Percentiles rank a stretch among this genome's conserved stretches.
Conservation (phyloP, 2,888 invertebrate species). For the Crossocerus cetratus region DNA sequence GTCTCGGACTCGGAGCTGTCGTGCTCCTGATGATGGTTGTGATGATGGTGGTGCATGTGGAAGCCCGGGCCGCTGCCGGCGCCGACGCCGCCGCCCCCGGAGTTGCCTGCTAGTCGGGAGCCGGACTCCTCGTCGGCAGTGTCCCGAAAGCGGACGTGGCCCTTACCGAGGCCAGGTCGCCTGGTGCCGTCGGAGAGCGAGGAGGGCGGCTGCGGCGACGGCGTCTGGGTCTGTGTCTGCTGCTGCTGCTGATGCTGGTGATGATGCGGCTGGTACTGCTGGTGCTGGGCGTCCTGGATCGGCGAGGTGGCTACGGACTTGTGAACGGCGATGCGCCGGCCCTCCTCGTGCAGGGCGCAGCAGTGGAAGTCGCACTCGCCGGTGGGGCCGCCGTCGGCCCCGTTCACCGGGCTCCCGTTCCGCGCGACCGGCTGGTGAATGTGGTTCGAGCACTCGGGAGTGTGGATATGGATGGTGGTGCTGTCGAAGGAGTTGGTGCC, state of each 20-base stretch:
- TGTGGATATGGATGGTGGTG: constrained; percentile 88
- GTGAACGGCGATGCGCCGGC: constrained; percentile 93
- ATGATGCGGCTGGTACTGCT: constrained; percentile 69
- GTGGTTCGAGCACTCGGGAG: constrained; percentile 87
- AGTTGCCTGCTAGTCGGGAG: constrained; percentile 56
- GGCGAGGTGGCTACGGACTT: constrained; percentile 96
- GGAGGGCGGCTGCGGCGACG: constrained; percentile 81
- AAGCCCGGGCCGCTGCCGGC: constrained; percentile 29
- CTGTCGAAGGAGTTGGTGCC: constrained; percentile 83
- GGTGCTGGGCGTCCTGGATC: constrained; percentile 87
- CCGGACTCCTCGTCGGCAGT: constrained; percentile 81
- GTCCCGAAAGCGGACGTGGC: constrained; percentile 92
- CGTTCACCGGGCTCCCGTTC: constrained; percentile 82
- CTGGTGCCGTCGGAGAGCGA: constrained; percentile 76
- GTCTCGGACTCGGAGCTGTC: constrained; percentile 96
- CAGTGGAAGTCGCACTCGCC: constrained; percentile 96
- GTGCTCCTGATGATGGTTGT: constrained; percentile 80
- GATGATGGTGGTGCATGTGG: constrained; percentile 73
- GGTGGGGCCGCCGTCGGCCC: constrained; percentile 78
- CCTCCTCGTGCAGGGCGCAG: constrained; percentile 95
- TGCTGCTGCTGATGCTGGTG: constrained; percentile 64
- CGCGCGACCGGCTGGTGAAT: constrained; percentile 84
- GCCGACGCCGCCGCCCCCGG: constrained; percentile 64
- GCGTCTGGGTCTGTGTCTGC: constrained; percentile 77
- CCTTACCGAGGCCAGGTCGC: constrained; percentile 81